Evolutionary conservation across 2,888 invertebrate genomes (phyloP), one percentile per base, ranked within the genome.

Genomic region (Cantharis rustica): DNA sequence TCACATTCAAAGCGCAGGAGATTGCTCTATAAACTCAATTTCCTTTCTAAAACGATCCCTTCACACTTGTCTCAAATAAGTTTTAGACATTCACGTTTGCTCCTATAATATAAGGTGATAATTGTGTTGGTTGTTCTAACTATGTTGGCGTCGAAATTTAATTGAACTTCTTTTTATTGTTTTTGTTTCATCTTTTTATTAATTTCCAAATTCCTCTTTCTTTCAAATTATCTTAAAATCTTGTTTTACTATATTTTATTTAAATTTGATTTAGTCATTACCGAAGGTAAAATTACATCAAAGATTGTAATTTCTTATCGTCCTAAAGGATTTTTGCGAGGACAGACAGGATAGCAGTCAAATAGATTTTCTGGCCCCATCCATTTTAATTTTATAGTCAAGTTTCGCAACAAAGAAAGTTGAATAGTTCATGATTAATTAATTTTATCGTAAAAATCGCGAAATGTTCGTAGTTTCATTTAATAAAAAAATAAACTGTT

Each of bases 21-120:
- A 84, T 84, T 84, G 82, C 80, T 80, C 83, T 81, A 84, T 84
- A 84, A 84, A 82, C 82, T 82, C 81, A 84, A 84, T 84, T 84
- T 84, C 83, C 83, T 81, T 80, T 82, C 82, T 81, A 83, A 82
- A 83, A 81, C 81, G 81, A 82, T 79, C 80, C 79, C 81, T 75
- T 78, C 80, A 79, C 76, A 78, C 81, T 80, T 78, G 62, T 69
- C 72, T 72, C 62, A 26, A 62, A 31, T 68, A 31, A 71, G 64
- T 75, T 63, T 69, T 27, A 26, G 23, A 62, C 17, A 23, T 69
- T 69, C 64, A 31, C 61, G 23, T 70, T 62, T 61, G 23, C 61
- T 27, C 63, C 63, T 16, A 16, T 61, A 61, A 16, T 16, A 61
- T 69, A 61, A 69, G 47, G 16, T 16, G 17, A 61, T 61, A 10